Conservation (phyloP, 2,113 vertebrate genomes). For the Tachysurus fulvidraco region DNA sequence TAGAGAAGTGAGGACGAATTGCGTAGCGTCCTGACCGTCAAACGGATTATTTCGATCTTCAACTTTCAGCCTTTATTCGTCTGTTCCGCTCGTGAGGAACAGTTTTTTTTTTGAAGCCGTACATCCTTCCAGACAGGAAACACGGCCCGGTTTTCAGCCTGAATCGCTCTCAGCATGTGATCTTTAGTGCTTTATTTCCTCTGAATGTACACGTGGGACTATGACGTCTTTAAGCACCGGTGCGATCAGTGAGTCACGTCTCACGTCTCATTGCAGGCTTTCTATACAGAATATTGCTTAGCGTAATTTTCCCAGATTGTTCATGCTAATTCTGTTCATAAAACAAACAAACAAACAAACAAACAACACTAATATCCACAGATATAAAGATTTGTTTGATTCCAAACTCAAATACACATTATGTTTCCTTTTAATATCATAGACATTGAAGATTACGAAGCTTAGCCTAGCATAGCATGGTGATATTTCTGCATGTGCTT, state of each 20-base stretch:
- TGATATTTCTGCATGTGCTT: neutral
- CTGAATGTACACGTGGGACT: neutral
- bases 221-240: neutral
- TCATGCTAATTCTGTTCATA: too few relatives aligned
- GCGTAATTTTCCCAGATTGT: too few relatives aligned
- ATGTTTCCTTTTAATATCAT: neutral
- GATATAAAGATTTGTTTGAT: neutral
- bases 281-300: too few relatives aligned
- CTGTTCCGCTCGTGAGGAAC: neutral
- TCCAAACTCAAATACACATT: neutral
- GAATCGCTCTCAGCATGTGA: neutral
- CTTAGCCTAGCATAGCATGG: neutral
- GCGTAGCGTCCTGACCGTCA: too few relatives aligned
- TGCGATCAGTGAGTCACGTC: neutral
- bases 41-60: too few relatives aligned
- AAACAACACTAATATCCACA: neutral
- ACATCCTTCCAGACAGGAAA: neutral
- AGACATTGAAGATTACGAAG: neutral
- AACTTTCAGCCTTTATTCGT: too few relatives aligned
- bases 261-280: neutral
- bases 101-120: neutral
- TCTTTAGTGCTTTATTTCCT: neutral
- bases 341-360: too few relatives aligned
- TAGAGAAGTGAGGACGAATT: too few relatives aligned
- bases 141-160: neutral